These are phyloP conservation scores for Notolabrus celidotus DNA, from an alignment of 2,797 vertebrate species.

Conservation along the genomic window DNA sequence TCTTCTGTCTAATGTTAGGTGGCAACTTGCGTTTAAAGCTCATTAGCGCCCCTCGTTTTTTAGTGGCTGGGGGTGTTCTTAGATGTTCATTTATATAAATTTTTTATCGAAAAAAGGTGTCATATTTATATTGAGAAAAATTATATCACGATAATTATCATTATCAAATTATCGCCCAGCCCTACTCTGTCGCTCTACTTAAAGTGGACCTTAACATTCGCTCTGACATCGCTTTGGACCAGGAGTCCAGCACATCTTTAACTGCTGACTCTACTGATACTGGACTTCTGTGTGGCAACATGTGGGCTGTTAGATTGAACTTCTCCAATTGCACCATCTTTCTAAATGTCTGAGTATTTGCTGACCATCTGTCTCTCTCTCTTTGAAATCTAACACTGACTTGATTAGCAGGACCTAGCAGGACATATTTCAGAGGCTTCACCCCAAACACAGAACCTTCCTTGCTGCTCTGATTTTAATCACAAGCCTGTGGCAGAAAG, in stretches of 20 bases:
- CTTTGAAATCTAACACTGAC: conserved; percentile 24
- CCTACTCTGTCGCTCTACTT: conserved; percentile 11
- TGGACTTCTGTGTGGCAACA: conserved; percentile 4
- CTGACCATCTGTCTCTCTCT: conserved; percentile 44
- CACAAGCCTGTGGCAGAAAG: conserved; percentile 33
- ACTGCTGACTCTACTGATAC: neutral
- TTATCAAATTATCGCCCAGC: no score
- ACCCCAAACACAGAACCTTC: conserved; percentile 37
- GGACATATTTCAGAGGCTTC: conserved; percentile 45
- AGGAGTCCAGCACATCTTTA: neutral
- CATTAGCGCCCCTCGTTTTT: no score
- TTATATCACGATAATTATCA: no score
- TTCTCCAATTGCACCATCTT: conserved; percentile 22
- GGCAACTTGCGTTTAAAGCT: no score
- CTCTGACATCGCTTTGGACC: conserved; percentile 9
- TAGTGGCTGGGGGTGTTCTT: no score
- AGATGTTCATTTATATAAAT: no score
- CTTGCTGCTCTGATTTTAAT: conserved; percentile 25
- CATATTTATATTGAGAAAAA: no score
- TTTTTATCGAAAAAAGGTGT: no score
- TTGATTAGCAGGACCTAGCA: conserved; percentile 36
- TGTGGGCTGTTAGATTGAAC: no score
- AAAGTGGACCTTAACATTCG: conserved; percentile 31
- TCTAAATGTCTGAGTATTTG: conserved; percentile 33
- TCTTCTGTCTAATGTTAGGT: no score